Evolutionary conservation across 2,888 invertebrate species (phyloP).

Genomic region (Anticlea derivata): DNA sequence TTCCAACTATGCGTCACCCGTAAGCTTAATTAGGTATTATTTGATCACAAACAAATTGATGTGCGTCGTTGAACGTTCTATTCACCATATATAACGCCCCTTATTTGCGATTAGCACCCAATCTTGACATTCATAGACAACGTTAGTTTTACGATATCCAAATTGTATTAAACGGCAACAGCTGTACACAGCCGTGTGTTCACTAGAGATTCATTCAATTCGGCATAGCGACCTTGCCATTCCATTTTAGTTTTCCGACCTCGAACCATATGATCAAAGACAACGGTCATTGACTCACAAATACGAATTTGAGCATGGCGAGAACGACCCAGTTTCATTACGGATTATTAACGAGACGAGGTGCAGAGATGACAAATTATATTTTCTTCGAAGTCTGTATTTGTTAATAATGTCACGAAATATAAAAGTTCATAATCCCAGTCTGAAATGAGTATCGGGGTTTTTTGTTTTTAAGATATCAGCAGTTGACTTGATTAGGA

Average conservation of each 20-base stretch:
- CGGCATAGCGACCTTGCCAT: constrained; percentile 62
- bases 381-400: constrained; percentile 22
- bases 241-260: constrained; percentile 66
- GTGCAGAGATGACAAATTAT: constrained; percentile 32
- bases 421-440: constrained; percentile 20
- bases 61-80: no score
- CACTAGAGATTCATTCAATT: constrained; percentile 25
- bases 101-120: no score
- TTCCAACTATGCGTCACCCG: no score
- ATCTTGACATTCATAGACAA: constrained; percentile 1
- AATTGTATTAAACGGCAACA: constrained; percentile 1
- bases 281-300: constrained; percentile 69
- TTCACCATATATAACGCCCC: no score
- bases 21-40: no score
- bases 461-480: constrained; percentile 17
- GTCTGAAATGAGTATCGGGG: neutral
- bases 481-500: constrained; percentile 9
- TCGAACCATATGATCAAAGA: constrained; percentile 66
- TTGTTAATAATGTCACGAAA: constrained; percentile 22
- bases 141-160: neutral
- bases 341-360: constrained; percentile 27
- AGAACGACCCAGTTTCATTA: constrained; percentile 63
- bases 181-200: neutral
- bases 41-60: no score
- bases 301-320: constrained; percentile 58